These are phyloP conservation scores for Condylostylus longicornis DNA, from an alignment of 1,140 invertebrate species.

Conservation along the genomic window DNA sequence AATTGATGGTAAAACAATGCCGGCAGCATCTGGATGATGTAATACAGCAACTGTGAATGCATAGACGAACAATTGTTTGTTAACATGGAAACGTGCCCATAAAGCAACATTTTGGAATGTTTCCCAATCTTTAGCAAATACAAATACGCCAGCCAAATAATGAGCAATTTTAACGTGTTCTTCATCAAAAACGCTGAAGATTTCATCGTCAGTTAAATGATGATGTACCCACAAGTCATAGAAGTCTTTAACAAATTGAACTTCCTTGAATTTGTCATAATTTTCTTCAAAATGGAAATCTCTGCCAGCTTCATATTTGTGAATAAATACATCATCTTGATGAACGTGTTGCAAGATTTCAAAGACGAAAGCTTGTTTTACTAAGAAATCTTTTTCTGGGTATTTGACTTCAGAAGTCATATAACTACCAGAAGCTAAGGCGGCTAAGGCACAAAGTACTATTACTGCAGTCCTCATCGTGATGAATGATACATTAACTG, in stretches of 20 bases:
- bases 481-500: too few species aligned
- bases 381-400: slow-evolving; percentile 38
- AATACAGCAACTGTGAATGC: slow-evolving; percentile 40
- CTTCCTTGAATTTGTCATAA: slow-evolving; percentile 30
- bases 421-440: slow-evolving; percentile 31
- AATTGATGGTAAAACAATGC: slow-evolving; percentile 41
- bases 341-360: slow-evolving; percentile 38
- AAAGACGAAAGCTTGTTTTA: slow-evolving; percentile 39
- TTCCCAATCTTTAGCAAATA: slow-evolving; percentile 46
- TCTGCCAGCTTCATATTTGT: slow-evolving; percentile 33
- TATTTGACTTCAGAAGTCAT: slow-evolving; percentile 31
- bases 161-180: slow-evolving; percentile 36
- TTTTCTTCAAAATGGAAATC: slow-evolving; percentile 34
- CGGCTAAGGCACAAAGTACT: slow-evolving; percentile 21
- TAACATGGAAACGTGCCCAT: slow-evolving; percentile 41
- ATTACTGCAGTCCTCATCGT: slow-evolving; percentile 20
- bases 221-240: slow-evolving; percentile 33
- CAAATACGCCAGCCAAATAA: slow-evolving; percentile 40
- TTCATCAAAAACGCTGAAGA: slow-evolving; percentile 38
- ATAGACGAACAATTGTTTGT: slow-evolving; percentile 43
- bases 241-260: slow-evolving; percentile 33
- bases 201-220: slow-evolving; percentile 36
- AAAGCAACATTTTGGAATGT: slow-evolving; percentile 46
- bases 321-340: slow-evolving; percentile 35
- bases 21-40: slow-evolving; percentile 39